Base-by-base conservation (phyloP, 35 echinoderm and acorn worm species). In the Apostichopus parvimensis region DNA sequence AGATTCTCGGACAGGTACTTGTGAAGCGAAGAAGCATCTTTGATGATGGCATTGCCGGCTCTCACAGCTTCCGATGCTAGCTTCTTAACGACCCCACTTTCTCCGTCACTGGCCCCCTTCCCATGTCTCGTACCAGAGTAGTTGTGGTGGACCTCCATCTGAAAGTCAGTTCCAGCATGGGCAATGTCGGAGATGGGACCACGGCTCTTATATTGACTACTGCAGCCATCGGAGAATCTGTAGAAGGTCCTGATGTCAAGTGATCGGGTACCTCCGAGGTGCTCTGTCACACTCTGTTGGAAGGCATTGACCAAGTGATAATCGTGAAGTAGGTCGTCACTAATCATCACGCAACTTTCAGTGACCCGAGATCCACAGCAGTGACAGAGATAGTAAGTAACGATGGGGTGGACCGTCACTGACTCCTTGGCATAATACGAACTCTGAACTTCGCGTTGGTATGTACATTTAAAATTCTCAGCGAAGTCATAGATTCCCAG, bases 81-180 rank as follows among this genome's bases (percentile, higher is more conserved):
- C 25, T 73, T 94, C 79, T 97, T 97, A 0, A 97, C 93, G 4
- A 94, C 93, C 10, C 93, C 95, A 75, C 90, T 94, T 53, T 94
- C 95, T 8, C 95, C 95, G 94, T 97, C 95, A 80, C 95, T 94
- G 7, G 95, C 68, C 8, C 95, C 95, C 45, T 97, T 97, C 1
- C 93, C 93, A 93, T 94, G 95, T 25, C 93, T 56, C 20, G 91
- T 94, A 3, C 91, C 91, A 12, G 91, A 97, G 57, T 80, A 97
- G 24, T 94, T 94, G 79, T 94, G 95, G 20, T 91, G 53, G 1
- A 97, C 91, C 11, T 13, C 87, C 17, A 84, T 56, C 10, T 91
- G 87, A 85, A 94, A 94, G 71, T 97, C 93, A 14, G 90, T 78
- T 10, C 65, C 45, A 45, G 21, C 86, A 77, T 93, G 94, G 52